Conservation (phyloP, 2,888 invertebrate genomes). For the Ferdinandea cuprea region DNA sequence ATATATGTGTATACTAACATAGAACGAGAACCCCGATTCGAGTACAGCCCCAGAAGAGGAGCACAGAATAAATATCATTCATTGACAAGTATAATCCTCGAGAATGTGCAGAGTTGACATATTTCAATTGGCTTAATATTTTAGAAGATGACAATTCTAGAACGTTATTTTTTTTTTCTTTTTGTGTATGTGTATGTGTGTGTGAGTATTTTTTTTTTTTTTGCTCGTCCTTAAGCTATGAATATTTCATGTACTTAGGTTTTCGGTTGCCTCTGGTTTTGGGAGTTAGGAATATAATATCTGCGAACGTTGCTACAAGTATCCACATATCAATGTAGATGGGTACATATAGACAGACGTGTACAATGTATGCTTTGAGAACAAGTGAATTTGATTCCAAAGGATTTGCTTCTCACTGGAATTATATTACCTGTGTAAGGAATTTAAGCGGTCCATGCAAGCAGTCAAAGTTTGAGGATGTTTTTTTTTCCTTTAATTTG, state of each 20-base stretch:
- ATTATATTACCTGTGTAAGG: slow-evolving; percentile 19
- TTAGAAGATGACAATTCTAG: slow-evolving; percentile 59
- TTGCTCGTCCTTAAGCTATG: slow-evolving; percentile 33
- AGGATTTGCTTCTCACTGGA: slow-evolving; percentile 28
- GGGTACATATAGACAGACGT: neutral
- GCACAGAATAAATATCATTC: slow-evolving; percentile 61
- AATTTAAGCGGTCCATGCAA: slow-evolving; percentile 2
- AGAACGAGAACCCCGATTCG: neutral
- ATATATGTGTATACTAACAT: no score
- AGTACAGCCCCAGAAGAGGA: neutral
- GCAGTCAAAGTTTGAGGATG: neutral
- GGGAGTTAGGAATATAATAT: neutral
- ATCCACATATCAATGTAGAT: neutral
- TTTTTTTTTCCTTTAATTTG: neutral
- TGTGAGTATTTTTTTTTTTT: slow-evolving; percentile 1
- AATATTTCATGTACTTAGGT: slow-evolving; percentile 54
- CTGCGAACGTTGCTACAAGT: no score
- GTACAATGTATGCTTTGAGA: neutral
- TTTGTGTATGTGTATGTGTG: slow-evolving; percentile 18
- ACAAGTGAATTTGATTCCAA: slow-evolving; percentile 36
- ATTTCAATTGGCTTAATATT: slow-evolving; percentile 67
- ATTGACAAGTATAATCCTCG: slow-evolving; percentile 63
- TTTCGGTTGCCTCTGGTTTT: slow-evolving; percentile 22
- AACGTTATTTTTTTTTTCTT: slow-evolving; percentile 19
- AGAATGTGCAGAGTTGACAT: slow-evolving; percentile 65